phyloP scores from a whole-genome alignment of 2,888 invertebrate genomes.

The Achlya flavicornis region DNA sequence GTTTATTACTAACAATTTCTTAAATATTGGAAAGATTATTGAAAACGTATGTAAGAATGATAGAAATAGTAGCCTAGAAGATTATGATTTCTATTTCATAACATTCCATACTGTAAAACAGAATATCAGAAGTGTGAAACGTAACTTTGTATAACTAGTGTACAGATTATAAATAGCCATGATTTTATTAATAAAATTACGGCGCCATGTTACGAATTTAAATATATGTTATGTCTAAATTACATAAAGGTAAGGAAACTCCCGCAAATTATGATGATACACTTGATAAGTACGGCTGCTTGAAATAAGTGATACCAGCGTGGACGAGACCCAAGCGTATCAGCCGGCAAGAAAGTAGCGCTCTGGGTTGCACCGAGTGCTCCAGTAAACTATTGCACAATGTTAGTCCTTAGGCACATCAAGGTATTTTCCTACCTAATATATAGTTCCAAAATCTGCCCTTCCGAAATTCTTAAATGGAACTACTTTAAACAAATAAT shows the following conservation, averaged over 20 bases:
- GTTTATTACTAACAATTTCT: too few species aligned
- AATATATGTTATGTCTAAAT: slow-evolving; percentile 1
- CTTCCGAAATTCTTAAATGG: too few species aligned
- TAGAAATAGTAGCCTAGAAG: too few species aligned
- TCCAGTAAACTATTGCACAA: slow-evolving; percentile 78
- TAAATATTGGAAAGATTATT: too few species aligned
- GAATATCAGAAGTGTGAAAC: not conserved
- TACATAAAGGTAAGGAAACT: slow-evolving; percentile 17
- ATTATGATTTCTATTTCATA: too few species aligned
- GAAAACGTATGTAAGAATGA: too few species aligned
- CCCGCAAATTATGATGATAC: slow-evolving; percentile 10
- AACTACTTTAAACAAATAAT: too few species aligned
- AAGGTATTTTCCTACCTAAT: slow-evolving; percentile 20
- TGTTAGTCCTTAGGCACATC: slow-evolving; percentile 42
- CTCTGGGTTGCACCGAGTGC: slow-evolving; percentile 72
- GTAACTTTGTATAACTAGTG: not conserved
- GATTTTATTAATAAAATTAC: not conserved
- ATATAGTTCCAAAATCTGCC: too few species aligned
- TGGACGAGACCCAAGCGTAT: slow-evolving; percentile 53
- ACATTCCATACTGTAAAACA: too few species aligned
- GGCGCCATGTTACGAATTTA: not conserved
- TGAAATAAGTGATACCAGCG: slow-evolving; percentile 36
- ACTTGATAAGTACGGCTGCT: slow-evolving; percentile 16
- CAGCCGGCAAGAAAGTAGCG: slow-evolving; percentile 73
- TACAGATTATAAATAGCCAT: not conserved